These are phyloP conservation scores for Belgica antarctica DNA, from an alignment of 2,888 invertebrate species.

Conservation along the genomic window DNA sequence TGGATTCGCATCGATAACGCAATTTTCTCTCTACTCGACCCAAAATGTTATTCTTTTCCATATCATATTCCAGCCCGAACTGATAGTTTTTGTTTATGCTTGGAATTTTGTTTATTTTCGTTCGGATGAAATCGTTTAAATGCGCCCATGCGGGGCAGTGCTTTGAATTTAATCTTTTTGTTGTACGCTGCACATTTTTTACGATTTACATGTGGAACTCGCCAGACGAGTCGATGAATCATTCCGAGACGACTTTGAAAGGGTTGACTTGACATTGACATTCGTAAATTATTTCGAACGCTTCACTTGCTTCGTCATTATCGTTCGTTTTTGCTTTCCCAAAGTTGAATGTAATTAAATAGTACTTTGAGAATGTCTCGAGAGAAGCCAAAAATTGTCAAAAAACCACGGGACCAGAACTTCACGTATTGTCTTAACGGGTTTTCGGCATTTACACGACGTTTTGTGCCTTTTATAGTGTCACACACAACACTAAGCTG, in stretches of 20 bases:
- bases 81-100: conserved; percentile 15
- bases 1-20: conserved; percentile 35
- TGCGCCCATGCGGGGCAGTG: too few relatives aligned
- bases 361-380: neutral
- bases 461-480: neutral
- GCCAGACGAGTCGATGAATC: conserved; percentile 23
- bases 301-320: neutral
- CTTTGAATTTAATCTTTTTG: too few relatives aligned
- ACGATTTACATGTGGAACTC: neutral
- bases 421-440: conserved; percentile 4
- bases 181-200: neutral
- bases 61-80: neutral
- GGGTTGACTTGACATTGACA: conserved; percentile 40
- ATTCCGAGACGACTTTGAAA: neutral
- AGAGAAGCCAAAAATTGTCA: neutral
- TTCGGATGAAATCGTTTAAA: neutral
- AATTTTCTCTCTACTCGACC: conserved; percentile 6
- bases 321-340: neutral
- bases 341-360: conserved; percentile 12
- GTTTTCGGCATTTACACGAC: neutral
- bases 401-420: conserved; percentile 6
- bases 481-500: too few relatives aligned
- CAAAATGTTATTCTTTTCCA: neutral
- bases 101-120: too few relatives aligned
- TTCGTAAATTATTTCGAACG: conserved; percentile 28